These are phyloP conservation scores for Reticulitermes speratus DNA, from an alignment of 1,140 invertebrate genomes.

Conservation along the genomic window DNA sequence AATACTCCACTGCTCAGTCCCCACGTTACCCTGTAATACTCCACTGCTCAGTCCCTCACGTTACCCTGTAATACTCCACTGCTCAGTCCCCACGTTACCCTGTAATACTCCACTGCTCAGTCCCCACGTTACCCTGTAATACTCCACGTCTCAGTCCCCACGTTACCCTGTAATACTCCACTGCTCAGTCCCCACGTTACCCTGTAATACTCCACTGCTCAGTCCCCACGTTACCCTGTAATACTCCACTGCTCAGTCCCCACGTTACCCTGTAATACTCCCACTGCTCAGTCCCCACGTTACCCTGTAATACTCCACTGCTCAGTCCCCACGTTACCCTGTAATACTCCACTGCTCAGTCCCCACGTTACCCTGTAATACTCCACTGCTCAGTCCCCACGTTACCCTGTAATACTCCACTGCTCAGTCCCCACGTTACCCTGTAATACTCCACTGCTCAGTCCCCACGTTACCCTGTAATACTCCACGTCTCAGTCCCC, in stretches of 20 bases:
- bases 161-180: constrained; percentile 84
- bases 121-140: constrained; percentile 66
- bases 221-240: constrained; percentile 61
- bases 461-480: constrained; percentile 61
- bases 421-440: constrained; percentile 47
- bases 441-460: constrained; percentile 91
- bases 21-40: constrained; percentile 76
- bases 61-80: constrained; percentile 87
- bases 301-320: constrained; percentile 89
- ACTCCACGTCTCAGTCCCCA: constrained; percentile 68
- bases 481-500: constrained; percentile 74
- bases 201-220: constrained; percentile 92
- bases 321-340: constrained; percentile 54
- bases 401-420: constrained; percentile 85
- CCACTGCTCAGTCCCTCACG: constrained; percentile 58
- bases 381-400: constrained; percentile 64
- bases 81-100: constrained; percentile 53
- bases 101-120: constrained; percentile 88
- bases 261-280: constrained; percentile 80
- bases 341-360: constrained; percentile 86
- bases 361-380: constrained; percentile 70
- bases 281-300: constrained; percentile 35
- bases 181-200: constrained; percentile 50
- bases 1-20: constrained; percentile 81
- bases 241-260: constrained; percentile 77